phyloP scores from a whole-genome alignment of 1,140 invertebrate species.

The Procambarus clarkii region DNA sequence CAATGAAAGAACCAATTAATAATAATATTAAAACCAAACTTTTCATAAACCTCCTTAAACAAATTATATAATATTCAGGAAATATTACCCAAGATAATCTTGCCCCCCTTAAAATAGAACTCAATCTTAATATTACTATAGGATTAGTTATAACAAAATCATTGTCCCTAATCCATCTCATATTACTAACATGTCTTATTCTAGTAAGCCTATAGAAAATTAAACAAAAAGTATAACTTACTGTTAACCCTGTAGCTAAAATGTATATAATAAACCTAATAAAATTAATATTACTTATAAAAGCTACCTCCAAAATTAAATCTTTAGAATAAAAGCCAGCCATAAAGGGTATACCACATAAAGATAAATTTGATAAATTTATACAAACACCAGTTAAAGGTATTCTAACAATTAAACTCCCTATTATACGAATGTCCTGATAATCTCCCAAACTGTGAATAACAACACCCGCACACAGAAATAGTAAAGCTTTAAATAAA shows the following conservation, averaged over 20 bases:
- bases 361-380: not conserved
- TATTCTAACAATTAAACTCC: too few relatives aligned
- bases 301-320: slow-evolving; percentile 45
- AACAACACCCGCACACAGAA: too few relatives aligned
- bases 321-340: slow-evolving; percentile 53
- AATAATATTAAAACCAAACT: too few relatives aligned
- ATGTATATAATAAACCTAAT: slow-evolving; percentile 9
- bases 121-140: not conserved
- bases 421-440: too few relatives aligned
- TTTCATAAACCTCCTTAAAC: too few relatives aligned
- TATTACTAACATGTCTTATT: not conserved
- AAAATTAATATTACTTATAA: slow-evolving; percentile 32
- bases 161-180: not conserved
- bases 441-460: too few relatives aligned
- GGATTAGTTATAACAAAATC: not conserved
- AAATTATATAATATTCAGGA: not conserved
- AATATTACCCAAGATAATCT: not conserved
- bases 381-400: too few relatives aligned
- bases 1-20: too few relatives aligned
- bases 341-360: slow-evolving; percentile 23
- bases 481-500: too few relatives aligned
- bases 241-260: slow-evolving; percentile 25
- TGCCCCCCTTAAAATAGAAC: not conserved
- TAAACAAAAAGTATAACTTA: not conserved
- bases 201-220: slow-evolving; percentile 8